Base-by-base conservation (phyloP, 2,797 vertebrate genomes). In the Molossus alvarezi region DNA sequence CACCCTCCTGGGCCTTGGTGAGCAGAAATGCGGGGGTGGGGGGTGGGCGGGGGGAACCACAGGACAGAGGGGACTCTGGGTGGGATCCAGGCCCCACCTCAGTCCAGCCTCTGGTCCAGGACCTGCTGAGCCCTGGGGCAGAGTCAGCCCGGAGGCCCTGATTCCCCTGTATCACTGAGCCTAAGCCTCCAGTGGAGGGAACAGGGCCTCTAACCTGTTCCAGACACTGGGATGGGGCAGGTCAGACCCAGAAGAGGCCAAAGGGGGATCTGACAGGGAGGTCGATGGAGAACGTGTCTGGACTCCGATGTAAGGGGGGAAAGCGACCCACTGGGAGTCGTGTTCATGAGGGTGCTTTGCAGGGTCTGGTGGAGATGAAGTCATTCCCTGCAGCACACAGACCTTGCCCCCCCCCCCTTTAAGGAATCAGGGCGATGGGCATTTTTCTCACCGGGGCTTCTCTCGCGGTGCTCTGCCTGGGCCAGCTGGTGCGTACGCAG, bases 381-480 rank as follows among this genome's bases (percentile, higher is more conserved):
- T 2, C 62, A 33, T 45, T 29, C 41, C 18, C 51, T 18, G 27
- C 53, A 20, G 11, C 41, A 64, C 2, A 53, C n/a, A 62, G 65
- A 55, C n/a, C 18, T 48, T n/a, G 29, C 57, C 20, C 29, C 20
- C 2, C 41, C 41, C 33, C 33, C 2, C 33, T 8, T 23, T 37
- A 23, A 48, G 45, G 25, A 25, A 18, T 11, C 4, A 0, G 0
- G 23, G 12, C 4, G 0, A 11, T 17, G 20, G 67, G 62, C 0
- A 0, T 29, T 14, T 20, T 65, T 67, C 69, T 87, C 33, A 79
- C 29, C 33, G 57, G 8, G 23, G 15, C 17, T 88, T 95, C 60
- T 76, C 86, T 95, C 95, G 9, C 95, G 95, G 96, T 1, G 37
- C 83, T 95, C 67, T 91, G 62, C 73, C 51, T 95, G 92, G 48